phyloP scores from a whole-genome alignment of 1,140 invertebrate genomes.

The Cyphomyrmex costatus region DNA sequence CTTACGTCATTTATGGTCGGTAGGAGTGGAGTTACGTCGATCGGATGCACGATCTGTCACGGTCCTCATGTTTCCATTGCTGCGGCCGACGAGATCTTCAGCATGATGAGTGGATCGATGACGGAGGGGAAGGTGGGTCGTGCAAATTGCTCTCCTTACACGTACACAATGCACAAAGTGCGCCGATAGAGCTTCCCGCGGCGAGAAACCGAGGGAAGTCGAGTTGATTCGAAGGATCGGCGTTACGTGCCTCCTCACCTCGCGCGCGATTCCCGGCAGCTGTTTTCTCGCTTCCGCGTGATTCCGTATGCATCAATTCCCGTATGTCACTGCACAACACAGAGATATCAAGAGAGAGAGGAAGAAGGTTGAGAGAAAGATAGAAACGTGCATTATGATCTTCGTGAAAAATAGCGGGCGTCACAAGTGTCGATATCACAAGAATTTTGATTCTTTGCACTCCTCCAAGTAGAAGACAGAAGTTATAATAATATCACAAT shows the following conservation, averaged over 20 bases:
- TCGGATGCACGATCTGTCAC: conserved; percentile 74
- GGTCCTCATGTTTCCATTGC: conserved; percentile 86
- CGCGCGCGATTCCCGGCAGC: conserved; percentile 62
- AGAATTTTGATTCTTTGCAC: background rate
- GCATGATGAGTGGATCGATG: conserved; percentile 47
- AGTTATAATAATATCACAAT: too few relatives aligned
- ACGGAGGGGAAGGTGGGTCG: too few relatives aligned
- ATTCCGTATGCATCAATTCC: conserved; percentile 67
- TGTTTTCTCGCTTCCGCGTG: conserved; percentile 64
- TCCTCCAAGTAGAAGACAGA: too few relatives aligned
- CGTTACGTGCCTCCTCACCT: conserved; percentile 55
- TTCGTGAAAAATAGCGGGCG: background rate
- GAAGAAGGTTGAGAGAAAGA: background rate
- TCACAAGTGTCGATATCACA: background rate
- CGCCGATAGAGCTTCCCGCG: conserved; percentile 1
- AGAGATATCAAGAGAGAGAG: conserved; percentile 9
- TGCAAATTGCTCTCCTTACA: background rate
- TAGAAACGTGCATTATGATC: background rate
- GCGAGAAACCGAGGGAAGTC: background rate
- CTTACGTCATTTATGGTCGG: conserved; percentile 86
- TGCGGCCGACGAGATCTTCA: conserved; percentile 74
- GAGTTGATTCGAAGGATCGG: conserved; percentile 58
- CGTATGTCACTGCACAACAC: conserved; percentile 71
- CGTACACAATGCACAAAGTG: background rate
- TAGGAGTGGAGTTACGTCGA: conserved; percentile 80